Conservation (phyloP, 2,113 vertebrate genomes). For the Tachysurus vachellii region DNA sequence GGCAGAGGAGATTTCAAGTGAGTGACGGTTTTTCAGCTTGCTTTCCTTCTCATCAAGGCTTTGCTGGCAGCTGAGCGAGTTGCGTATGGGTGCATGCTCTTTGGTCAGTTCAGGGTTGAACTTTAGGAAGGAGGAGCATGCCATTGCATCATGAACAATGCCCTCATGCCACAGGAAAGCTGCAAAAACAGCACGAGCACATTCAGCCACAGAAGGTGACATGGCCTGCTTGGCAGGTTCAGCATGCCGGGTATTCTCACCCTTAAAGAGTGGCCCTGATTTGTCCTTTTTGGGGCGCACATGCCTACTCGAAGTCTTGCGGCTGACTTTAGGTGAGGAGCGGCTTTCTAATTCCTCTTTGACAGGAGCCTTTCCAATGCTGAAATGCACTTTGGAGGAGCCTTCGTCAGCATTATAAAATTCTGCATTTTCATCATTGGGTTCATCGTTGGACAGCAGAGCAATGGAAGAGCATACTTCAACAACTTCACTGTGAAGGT, state of each 20-base stretch:
- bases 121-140: slow-evolving; percentile 97
- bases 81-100: slow-evolving; percentile 94
- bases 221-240: slow-evolving; percentile 97
- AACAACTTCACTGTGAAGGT: slow-evolving; percentile 95
- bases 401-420: slow-evolving; percentile 79
- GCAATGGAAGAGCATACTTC: slow-evolving; percentile 95
- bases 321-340: slow-evolving; percentile 93
- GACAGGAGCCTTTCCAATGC: slow-evolving; percentile 94
- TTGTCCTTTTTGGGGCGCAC: slow-evolving; percentile 95
- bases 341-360: slow-evolving; percentile 93
- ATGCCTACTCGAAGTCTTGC: slow-evolving; percentile 89
- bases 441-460: slow-evolving; percentile 84
- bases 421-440: slow-evolving; percentile 84
- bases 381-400: slow-evolving; percentile 95
- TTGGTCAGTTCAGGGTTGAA: slow-evolving; percentile 98
- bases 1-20: slow-evolving; percentile 95
- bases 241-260: slow-evolving; percentile 78
- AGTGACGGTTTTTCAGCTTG: slow-evolving; percentile 96
- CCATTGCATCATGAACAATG: slow-evolving; percentile 98
- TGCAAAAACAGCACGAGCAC: slow-evolving; percentile 93
- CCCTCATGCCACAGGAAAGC: slow-evolving; percentile 98
- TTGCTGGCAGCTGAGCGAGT: slow-evolving; percentile 84
- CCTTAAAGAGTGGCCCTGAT: slow-evolving; percentile 90
- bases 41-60: slow-evolving; percentile 91
- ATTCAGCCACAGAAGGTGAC: slow-evolving; percentile 97